Evolutionary conservation across 2,113 vertebrate genomes (phyloP).

Genomic region (Pangasianodon gigas): DNA sequence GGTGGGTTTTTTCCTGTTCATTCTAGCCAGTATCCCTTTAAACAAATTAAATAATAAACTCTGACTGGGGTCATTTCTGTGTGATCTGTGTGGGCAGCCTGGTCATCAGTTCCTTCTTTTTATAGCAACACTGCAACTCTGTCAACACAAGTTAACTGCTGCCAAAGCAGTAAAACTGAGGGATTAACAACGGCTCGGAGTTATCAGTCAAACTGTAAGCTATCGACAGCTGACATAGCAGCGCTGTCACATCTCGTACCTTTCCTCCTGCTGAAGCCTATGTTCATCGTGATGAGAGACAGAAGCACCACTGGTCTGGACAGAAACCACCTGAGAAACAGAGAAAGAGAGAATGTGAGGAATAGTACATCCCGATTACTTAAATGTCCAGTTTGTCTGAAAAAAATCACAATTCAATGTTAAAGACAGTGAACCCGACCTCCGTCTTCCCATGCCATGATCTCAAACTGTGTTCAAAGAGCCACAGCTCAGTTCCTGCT

Average conservation of each 20-base stretch:
- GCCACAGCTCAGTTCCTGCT: not conserved
- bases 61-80: not conserved
- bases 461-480: not conserved
- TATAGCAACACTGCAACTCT: not conserved
- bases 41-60: not conserved
- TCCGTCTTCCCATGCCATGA: not conserved
- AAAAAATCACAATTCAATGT: not conserved
- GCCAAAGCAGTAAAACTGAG: not conserved
- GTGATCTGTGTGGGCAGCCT: not conserved
- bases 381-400: not conserved
- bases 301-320: not conserved
- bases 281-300: constrained; percentile 49
- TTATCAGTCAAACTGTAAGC: constrained; percentile 31
- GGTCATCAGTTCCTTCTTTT: not conserved
- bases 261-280: constrained; percentile 55
- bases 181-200: constrained; percentile 5
- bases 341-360: not conserved
- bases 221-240: constrained; percentile 34
- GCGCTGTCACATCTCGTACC: constrained; percentile 42
- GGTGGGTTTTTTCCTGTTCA: not conserved
- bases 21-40: not conserved
- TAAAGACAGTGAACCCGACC: not conserved
- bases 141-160: not conserved
- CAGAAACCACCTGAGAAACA: constrained; percentile 40
- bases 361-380: not conserved